Base-by-base conservation (phyloP, 1,140 invertebrate genomes). In the Papilio xuthus region DNA sequence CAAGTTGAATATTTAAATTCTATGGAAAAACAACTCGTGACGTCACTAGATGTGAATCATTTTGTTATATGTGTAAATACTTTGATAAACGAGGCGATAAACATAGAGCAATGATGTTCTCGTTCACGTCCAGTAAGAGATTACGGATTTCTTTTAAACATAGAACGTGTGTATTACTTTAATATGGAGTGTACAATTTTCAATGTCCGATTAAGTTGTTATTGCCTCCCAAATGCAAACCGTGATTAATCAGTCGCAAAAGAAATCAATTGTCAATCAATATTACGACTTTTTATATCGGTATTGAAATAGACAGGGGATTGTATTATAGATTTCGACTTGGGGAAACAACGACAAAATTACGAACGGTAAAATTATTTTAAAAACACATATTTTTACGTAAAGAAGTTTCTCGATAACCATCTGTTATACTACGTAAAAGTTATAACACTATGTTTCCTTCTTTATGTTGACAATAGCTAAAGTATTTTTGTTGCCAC, bases 1-100 rank as follows among this genome's bases (percentile, higher is more conserved):
- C 20, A 26, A 60, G 20, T 20, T 26, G 26, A 60, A 28, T 13
- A 4, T 26, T 60, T 60, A 26, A 12, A 56, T 23, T 8, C 20
- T 23, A 23, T 56, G 23, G 26, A 60, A 60, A 60, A 60, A 60
- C 50, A 60, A 60, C 56, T 60, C 20, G 23, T 67, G 26, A 67
- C 60, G 26, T 67, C 60, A 67, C 13, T 15, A 7, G 26, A 7
- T 67, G 60, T 28, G 60, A 67, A 67, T 67, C 60, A 28, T 67
- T 56, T 26, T 67, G 60, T 67, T 28, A 26, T 32, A 26, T 67
- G 26, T 67, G 60, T 18, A 67, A 32, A 67, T 67, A 67, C 26
- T 32, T 67, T 67, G 13, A 67, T 67, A 67, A 28, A 67, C 26
- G 60, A 67, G 60, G 60, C 26, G 60, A 67, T 67, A 67, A 67